Evolutionary conservation across 2,888 invertebrate genomes (phyloP), one percentile per base, ranked within the genome.

Genomic region (Drosophila percnosoma): DNA sequence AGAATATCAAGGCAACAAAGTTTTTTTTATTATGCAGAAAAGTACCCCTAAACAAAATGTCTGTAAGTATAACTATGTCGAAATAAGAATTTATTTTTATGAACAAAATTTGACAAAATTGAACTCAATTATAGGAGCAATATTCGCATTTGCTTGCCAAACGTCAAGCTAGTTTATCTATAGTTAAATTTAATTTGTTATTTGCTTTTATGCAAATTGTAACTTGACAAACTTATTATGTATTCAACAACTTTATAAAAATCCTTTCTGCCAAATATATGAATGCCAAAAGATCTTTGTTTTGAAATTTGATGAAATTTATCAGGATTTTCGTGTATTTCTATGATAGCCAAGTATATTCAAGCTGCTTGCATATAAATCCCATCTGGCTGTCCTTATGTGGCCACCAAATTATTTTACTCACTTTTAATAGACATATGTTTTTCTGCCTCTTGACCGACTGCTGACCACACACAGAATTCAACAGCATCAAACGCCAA

Each of bases 381-480:
- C 31, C 6, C 21, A 36, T 34, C 27, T 49, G 33, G 38, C 3
- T 68, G 27, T 21, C 24, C 10, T 10, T 4, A 5, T 33, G n/a
- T 40, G 24, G 8, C 21, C 29, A 34, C 5, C 27, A 33, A 49
- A 31, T 15, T 51, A 10, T 13, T 51, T 40, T 24, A 15, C 31
- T 45, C 33, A 18, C 29, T 34, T 34, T 34, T 27, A 31, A 7
- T 24, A 31, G n/a, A 7, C 45, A 40, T n/a, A 21, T 33, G 45
- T 21, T 55, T 55, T 31, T 33, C 42, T 36, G 10, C 11, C 13
- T 6, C 24, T 27, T 21, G 34, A 36, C 29, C 33, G 36, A 53
- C 36, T 83, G 73, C 77, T 80, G 86, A 75, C 72, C 80, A 62
- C 24, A 48, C 42, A 31, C 10, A 73, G 59, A 62, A 57, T 45